Conservation (phyloP, 2,797 vertebrate species). For the Hapalemur alaotrensis region DNA sequence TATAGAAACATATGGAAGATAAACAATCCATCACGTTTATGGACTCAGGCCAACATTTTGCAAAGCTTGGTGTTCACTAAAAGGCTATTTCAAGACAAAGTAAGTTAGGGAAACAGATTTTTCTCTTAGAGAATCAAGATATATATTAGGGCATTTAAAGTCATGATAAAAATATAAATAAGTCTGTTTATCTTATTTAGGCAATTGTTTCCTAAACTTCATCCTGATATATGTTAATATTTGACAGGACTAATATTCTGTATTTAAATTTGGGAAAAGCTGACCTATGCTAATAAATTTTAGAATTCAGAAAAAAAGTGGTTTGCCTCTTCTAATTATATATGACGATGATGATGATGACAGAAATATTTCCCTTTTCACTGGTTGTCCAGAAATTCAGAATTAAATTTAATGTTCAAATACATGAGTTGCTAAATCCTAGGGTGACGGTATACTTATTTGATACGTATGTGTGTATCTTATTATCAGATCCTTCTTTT, state of each 20-base stretch:
- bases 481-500: background rate
- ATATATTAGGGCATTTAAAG: background rate
- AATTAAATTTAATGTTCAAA: constrained; percentile 40
- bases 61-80: constrained; percentile 14
- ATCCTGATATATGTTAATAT: background rate
- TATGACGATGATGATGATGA: background rate
- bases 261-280: constrained; percentile 23
- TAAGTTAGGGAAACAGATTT: background rate
- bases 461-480: background rate
- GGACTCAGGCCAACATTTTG: background rate
- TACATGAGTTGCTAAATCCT: constrained; percentile 22
- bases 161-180: constrained; percentile 17
- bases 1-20: background rate
- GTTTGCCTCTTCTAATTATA: constrained; percentile 8
- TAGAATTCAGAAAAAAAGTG: background rate
- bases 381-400: background rate
- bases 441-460: background rate
- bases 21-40: constrained; percentile 15
- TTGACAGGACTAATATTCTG: background rate
- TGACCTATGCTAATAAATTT: background rate
- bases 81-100: constrained; percentile 1
- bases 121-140: constrained; percentile 34
- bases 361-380: constrained; percentile 26
- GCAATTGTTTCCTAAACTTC: background rate
- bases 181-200: constrained; percentile 13